A percentile compares a stretch with the other conserved stretches of the same genome.
phyloP scores from a whole-genome alignment of 2,113 vertebrate genomes.

The Tursiops truncatus region DNA sequence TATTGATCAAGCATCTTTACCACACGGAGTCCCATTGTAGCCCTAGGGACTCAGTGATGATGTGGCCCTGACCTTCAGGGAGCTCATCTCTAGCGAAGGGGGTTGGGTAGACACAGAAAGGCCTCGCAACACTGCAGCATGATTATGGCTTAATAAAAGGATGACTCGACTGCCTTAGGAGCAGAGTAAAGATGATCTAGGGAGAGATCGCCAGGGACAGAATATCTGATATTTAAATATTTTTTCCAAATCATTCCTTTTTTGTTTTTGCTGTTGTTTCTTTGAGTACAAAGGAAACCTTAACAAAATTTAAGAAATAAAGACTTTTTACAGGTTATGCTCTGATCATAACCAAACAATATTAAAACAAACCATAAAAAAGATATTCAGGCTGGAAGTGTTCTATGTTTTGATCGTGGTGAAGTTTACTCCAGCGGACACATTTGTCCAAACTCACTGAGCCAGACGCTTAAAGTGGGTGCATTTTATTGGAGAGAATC shows the following conservation, averaged over 20 bases:
- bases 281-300: background rate
- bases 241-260: background rate
- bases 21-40: fast-evolving
- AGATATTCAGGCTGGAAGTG: background rate
- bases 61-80: background rate
- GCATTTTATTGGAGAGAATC: background rate
- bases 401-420: background rate
- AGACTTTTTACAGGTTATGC: background rate
- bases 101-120: background rate
- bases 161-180: background rate
- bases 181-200: background rate
- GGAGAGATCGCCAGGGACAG: background rate
- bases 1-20: background rate
- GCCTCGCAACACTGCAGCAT: fast-evolving
- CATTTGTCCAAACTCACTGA: background rate
- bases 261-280: background rate
- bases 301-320: background rate
- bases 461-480: too few species aligned
- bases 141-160: background rate
- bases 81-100: too few species aligned
- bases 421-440: background rate
- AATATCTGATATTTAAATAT: background rate
- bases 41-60: background rate
- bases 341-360: background rate
- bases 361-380: background rate